Percentiles rank a stretch among this genome's conserved stretches.
Conservation (phyloP, 2,113 vertebrate genomes). For the Crotalus viridis region DNA sequence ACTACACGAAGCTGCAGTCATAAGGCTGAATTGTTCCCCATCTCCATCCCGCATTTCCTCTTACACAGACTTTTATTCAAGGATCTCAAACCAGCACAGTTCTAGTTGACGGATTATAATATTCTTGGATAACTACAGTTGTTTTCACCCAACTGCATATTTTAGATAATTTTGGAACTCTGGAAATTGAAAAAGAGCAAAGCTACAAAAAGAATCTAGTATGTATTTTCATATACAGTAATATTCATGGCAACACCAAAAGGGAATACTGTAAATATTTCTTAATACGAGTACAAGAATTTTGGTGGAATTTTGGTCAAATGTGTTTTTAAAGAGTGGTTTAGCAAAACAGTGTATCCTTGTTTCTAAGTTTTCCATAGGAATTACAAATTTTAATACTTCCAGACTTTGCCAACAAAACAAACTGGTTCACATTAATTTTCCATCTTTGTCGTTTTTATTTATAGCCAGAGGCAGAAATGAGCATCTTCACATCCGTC, state of each 20-base stretch:
- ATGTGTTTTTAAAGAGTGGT: background rate
- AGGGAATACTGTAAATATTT: background rate
- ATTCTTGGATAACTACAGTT: background rate
- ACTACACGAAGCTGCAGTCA: background rate
- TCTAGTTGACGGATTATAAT: background rate
- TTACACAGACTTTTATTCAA: background rate
- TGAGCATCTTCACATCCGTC: background rate
- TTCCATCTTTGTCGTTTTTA: background rate
- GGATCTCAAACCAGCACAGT: background rate
- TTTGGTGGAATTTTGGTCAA: background rate
- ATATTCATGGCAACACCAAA: background rate
- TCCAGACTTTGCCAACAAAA: background rate
- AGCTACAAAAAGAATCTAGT: background rate
- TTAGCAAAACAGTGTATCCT: background rate
- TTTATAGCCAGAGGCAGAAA: background rate
- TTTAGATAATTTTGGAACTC: background rate
- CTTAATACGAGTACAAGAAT: background rate
- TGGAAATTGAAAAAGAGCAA: background rate
- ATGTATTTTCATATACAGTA: background rate
- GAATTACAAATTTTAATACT: background rate
- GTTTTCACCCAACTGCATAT: background rate
- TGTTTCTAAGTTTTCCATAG: background rate
- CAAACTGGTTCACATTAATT: background rate
- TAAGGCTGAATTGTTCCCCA: background rate
- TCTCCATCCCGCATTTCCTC: background rate